A percentile compares a stretch with the other conserved stretches of the same genome.
Conservation (phyloP, 1,140 invertebrate species). For the Tetramorium simillimum region DNA sequence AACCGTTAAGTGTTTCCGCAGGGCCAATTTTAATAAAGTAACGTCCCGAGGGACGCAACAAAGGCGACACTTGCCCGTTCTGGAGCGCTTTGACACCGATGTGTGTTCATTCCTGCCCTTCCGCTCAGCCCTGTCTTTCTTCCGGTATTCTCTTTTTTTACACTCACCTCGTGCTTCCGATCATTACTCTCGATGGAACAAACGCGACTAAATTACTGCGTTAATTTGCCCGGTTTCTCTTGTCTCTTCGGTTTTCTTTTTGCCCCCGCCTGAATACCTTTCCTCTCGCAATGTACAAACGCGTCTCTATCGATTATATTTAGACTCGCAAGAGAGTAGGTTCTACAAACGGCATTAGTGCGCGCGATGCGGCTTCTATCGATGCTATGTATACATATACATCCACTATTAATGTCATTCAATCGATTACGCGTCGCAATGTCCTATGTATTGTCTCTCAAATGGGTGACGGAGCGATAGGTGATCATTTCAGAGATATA, state of each 20-base stretch:
- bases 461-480: background rate
- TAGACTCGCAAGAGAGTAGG: background rate
- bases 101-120: constrained; percentile 44
- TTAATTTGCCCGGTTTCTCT: constrained; percentile 29
- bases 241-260: background rate
- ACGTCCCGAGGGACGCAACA: constrained; percentile 64
- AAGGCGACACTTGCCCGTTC: constrained; percentile 60
- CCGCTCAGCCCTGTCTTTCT: constrained; percentile 2
- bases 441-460: background rate
- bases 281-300: too few species aligned
- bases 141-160: constrained; percentile 57
- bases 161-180: constrained; percentile 34
- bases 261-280: background rate
- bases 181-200: constrained; percentile 33
- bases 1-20: constrained; percentile 71
- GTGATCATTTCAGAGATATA: background rate
- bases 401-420: constrained; percentile 10
- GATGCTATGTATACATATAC: background rate
- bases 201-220: background rate
- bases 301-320: constrained; percentile 29
- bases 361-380: background rate
- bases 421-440: constrained; percentile 23
- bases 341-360: constrained; percentile 35
- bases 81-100: constrained; percentile 66
- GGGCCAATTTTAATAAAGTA: constrained; percentile 79